phyloP scores from a whole-genome alignment of 1,140 invertebrate species.

The Physella acuta region DNA sequence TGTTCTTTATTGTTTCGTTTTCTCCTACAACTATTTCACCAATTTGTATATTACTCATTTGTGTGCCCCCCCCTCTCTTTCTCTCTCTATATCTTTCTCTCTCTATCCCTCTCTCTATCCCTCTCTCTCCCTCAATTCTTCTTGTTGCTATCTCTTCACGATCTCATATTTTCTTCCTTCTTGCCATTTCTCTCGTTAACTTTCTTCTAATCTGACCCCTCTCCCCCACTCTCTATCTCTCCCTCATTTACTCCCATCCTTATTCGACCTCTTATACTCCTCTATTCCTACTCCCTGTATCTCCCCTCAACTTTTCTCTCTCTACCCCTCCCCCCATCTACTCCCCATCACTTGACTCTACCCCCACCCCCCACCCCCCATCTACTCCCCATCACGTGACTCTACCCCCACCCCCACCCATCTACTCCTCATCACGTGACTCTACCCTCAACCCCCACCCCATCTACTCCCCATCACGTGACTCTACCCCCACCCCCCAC shows the following conservation, averaged over 20 bases:
- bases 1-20: too few species aligned
- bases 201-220: constrained; percentile 1
- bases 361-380: background rate
- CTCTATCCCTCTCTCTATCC: too few species aligned
- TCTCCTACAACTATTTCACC: too few species aligned
- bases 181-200: constrained; percentile 1
- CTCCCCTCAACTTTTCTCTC: too few species aligned
- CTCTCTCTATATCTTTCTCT: too few species aligned
- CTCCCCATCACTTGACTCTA: background rate
- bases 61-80: background rate
- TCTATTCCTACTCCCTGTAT: background rate
- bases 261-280: background rate
- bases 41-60: too few species aligned
- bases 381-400: background rate
- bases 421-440: too few species aligned
- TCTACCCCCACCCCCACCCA: background rate
- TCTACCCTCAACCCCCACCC: background rate
- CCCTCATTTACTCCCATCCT: constrained; percentile 18
- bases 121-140: constrained; percentile 8
- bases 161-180: constrained; percentile 6
- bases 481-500: background rate
- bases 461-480: background rate
- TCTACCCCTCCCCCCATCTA: background rate
- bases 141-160: background rate
- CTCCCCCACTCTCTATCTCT: constrained; percentile 14